A percentile compares a stretch with the other conserved stretches of the same genome.
phyloP scores from a whole-genome alignment of 2,113 vertebrate species.

The Lipotes vexillifer region DNA sequence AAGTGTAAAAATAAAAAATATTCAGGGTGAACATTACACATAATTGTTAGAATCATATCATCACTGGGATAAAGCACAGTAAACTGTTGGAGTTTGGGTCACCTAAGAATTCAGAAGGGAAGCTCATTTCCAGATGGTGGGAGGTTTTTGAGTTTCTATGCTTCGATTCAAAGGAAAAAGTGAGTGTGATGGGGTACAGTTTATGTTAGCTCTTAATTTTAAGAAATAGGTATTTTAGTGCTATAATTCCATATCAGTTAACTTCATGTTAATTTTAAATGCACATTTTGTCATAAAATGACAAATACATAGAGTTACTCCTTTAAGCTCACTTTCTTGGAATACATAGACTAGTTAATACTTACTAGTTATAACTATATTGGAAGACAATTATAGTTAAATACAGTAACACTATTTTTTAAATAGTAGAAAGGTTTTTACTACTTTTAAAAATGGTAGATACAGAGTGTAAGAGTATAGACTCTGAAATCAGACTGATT shows the following conservation, averaged over 20 bases:
- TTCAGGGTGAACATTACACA: neutral
- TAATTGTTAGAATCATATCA: neutral
- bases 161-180: neutral
- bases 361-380: neutral
- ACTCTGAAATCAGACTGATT: neutral
- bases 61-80: neutral
- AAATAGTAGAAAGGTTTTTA: neutral
- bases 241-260: neutral
- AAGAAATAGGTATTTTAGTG: conserved; percentile 40
- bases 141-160: neutral
- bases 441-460: neutral
- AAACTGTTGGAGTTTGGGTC: neutral
- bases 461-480: neutral
- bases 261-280: conserved; percentile 43
- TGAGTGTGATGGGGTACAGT: neutral
- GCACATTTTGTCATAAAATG: conserved; percentile 1
- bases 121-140: neutral
- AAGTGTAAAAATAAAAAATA: neutral
- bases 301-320: conserved; percentile 14
- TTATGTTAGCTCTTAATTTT: conserved; percentile 28
- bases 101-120: neutral
- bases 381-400: neutral
- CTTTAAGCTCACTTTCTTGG: neutral
- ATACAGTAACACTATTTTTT: neutral
- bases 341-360: neutral